Percentiles rank a stretch among this genome's conserved stretches.
Evolutionary conservation across 2,797 vertebrate genomes (phyloP).

Genomic region (Cygnus olor): DNA sequence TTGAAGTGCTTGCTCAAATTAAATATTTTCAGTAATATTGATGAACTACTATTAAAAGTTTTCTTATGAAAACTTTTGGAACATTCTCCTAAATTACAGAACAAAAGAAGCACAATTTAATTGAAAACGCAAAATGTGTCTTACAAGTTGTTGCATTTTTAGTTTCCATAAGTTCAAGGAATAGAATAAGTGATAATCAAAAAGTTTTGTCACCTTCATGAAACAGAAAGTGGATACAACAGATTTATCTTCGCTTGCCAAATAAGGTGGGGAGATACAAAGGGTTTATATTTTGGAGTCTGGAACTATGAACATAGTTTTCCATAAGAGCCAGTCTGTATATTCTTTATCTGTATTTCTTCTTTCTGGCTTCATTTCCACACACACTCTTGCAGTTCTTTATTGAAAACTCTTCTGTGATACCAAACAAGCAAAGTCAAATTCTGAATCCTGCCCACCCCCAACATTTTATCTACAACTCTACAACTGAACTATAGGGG

Average conservation of each 20-base stretch:
- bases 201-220: not conserved
- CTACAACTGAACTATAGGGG: not conserved
- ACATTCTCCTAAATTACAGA: not conserved
- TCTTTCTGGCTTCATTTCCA: not conserved
- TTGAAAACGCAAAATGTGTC: not conserved
- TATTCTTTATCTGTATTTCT: not conserved
- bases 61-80: not conserved
- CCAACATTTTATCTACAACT: not conserved
- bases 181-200: not conserved
- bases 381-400: not conserved
- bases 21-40: accelerated
- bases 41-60: not conserved
- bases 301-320: not conserved
- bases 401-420: not conserved
- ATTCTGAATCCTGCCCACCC: not conserved
- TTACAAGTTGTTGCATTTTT: not conserved
- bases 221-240: not conserved
- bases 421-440: not conserved
- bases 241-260: not conserved
- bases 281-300: not conserved
- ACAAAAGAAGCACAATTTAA: not conserved
- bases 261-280: not conserved
- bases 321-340: not conserved
- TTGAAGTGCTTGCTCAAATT: not conserved
- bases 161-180: not conserved